Base-by-base conservation (phyloP, 2,888 invertebrate genomes). In the Zonitis immaculata region DNA sequence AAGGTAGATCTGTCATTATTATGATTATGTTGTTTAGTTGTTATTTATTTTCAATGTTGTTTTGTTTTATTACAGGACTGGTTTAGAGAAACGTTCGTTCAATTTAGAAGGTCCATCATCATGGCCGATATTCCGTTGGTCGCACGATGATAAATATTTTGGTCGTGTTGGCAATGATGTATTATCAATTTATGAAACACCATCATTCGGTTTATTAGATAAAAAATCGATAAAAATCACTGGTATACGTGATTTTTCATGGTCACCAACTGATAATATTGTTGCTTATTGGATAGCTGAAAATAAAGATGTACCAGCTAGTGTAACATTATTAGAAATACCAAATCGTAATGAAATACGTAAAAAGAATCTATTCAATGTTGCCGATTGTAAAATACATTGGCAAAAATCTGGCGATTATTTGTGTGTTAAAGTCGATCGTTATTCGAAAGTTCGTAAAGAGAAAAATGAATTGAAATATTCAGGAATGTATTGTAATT, bases 381-480 rank as follows among this genome's bases (percentile, higher is more conserved):
- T 99, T 0, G 96, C 96, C 1, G 96, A 97, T 73, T 97, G 97
- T 74, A 95, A 95, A 69, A 92, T 99, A 74, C 95, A 95, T 75
- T 99, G 99, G 99, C 99, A 99, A 76, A 95, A 95, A 76, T 91
- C 88, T 20, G 99, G 99, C 0, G 96, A 98, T 74, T 96, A 95
- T 73, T 81, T 99, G 22, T 97, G 98, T 67, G 97, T 98, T 0
- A 97, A 98, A 79, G 90, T 93, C 1, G 92, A 93, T 73, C 80
- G 89, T 52, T 89, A 66, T 25, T 57, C 58, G 3, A 96, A 95
- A 79, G 84, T 88, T n/a, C 91, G 92, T 68, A 95, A 95, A 71
- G 96, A 97, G 71, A 94, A 96, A 65, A 88, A 87, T 58, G 95
- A 95, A 69, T 84, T 87, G 49, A 97, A 97, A 76, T 98, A 96